Base-by-base conservation (phyloP, 2,113 vertebrate genomes). In the Rhipidura dahli region DNA sequence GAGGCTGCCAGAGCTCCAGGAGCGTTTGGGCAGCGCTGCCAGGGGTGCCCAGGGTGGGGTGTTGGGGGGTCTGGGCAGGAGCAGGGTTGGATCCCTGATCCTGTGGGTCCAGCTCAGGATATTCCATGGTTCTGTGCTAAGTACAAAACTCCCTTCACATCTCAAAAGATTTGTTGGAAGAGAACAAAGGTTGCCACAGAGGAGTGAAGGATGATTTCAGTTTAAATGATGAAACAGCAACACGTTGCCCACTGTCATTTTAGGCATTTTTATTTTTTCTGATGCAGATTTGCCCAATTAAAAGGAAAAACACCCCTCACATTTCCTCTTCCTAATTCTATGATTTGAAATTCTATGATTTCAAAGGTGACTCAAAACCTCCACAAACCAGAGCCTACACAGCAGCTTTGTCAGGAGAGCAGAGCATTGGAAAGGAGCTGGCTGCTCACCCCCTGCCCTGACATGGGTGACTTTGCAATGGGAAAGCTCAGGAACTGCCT, bases 31-130 rank as follows among this genome's bases (percentile, higher is more conserved):
- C 54, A 83, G 3, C 1, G 1, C 77, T 39, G 23, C 44, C 82
- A 73, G 70, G 59, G 42, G 6, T 40, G 60, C 7, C 3, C 66
- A 35, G 66, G 75, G 21, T 9, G 57, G 30, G 49, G 0, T 2
- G 23, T 2, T 26, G 49, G 66, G 35, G 50, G 2, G 11, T 31
- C 35, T 64, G 50, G 0, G 61, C 60, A 85, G 60, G 24, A 35
- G 0, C 27, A 3, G 20, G 12, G 1, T 0, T 2, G 63, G 5
- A 2, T 63, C 24, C 20, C 1, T 30, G 35, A 12, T 59, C 50
- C 27, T 15, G 59, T 2, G 31, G 35, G 42, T 26, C 30, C 50
- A 35, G 2, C 66, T 57, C 50, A 42, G 59, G 50, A 15, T 9
- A 23, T 33, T 56, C 50, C 1, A 0, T 31, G 59, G 23, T 15